Evolutionary conservation across 2,797 vertebrate genomes (phyloP).

Genomic region (Oryzias dopingdopingensis): DNA sequence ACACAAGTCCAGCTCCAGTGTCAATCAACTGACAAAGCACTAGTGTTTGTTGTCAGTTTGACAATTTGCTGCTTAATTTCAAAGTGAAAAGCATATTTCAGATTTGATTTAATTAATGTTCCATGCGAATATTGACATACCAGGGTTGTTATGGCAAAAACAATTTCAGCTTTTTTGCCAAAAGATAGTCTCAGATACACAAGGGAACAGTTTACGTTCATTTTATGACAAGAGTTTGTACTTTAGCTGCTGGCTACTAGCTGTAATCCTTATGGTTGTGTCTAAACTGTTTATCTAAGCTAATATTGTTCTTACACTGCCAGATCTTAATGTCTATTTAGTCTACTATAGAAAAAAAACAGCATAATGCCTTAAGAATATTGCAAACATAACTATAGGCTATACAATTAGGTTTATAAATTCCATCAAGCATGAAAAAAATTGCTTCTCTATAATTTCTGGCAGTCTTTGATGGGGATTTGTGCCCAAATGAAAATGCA

Average conservation of each 20-base stretch:
- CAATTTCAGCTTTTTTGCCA: too few relatives aligned
- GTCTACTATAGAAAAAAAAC: conserved; percentile 7
- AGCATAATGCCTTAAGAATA: conserved; percentile 3
- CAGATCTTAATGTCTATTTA: conserved; percentile 1
- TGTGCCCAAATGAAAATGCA: conserved; percentile 78
- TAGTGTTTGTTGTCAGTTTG: too few relatives aligned
- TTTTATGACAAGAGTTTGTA: background rate
- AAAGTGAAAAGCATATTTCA: background rate
- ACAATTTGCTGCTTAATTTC: background rate
- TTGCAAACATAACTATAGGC: conserved; percentile 40
- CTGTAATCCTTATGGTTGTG: background rate
- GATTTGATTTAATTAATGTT: too few relatives aligned
- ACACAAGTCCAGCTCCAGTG: background rate
- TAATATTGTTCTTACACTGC: background rate
- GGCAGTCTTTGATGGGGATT: conserved; percentile 73
- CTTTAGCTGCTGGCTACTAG: conserved; percentile 2
- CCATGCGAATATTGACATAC: too few relatives aligned
- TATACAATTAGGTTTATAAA: conserved; percentile 61
- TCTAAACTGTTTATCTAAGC: background rate
- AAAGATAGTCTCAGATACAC: too few relatives aligned
- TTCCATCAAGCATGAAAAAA: conserved; percentile 54
- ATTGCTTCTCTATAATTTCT: conserved; percentile 61
- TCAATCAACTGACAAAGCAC: too few relatives aligned
- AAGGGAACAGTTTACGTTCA: background rate
- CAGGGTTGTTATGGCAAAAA: too few relatives aligned